Conservation (phyloP, 2,888 invertebrate genomes). For the Drosophila formosana region DNA sequence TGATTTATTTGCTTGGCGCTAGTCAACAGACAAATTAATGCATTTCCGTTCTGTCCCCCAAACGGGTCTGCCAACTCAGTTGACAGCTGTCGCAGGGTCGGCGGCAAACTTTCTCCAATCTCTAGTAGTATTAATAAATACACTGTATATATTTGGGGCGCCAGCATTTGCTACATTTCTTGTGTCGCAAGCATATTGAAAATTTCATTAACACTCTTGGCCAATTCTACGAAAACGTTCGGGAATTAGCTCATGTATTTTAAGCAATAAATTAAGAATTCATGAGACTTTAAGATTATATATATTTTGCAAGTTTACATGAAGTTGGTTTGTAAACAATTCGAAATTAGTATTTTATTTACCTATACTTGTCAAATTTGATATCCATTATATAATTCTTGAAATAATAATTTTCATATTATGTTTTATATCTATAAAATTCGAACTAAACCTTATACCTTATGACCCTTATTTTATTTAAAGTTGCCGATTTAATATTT, state of each 20-base stretch:
- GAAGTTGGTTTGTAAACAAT: too few relatives aligned
- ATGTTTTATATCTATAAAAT: too few relatives aligned
- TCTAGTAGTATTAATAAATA: slow-evolving; percentile 24
- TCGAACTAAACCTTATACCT: too few relatives aligned
- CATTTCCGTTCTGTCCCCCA: slow-evolving; percentile 67
- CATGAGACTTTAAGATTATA: not conserved
- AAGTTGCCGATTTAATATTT: too few relatives aligned
- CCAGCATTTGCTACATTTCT: slow-evolving; percentile 42
- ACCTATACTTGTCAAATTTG: not conserved
- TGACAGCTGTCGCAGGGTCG: slow-evolving; percentile 47
- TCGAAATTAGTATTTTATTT: not conserved
- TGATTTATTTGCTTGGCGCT: slow-evolving; percentile 69
- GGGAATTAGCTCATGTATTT: slow-evolving; percentile 16
- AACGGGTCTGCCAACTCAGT: slow-evolving; percentile 47
- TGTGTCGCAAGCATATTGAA: slow-evolving; percentile 3
- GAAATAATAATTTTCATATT: too few relatives aligned
- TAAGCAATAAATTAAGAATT: not conserved
- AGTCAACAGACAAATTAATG: slow-evolving; percentile 73
- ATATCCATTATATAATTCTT: too few relatives aligned
- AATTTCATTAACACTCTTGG: slow-evolving; percentile 25
- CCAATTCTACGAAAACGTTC: slow-evolving; percentile 28
- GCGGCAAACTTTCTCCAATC: slow-evolving; percentile 55
- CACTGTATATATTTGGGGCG: not conserved
- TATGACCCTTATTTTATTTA: too few relatives aligned
- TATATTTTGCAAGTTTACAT: not conserved